Percentiles rank a stretch among this genome's conserved stretches.
phyloP scores from a whole-genome alignment of 2,888 invertebrate species.

The Aphidoletes aphidimyza region DNA sequence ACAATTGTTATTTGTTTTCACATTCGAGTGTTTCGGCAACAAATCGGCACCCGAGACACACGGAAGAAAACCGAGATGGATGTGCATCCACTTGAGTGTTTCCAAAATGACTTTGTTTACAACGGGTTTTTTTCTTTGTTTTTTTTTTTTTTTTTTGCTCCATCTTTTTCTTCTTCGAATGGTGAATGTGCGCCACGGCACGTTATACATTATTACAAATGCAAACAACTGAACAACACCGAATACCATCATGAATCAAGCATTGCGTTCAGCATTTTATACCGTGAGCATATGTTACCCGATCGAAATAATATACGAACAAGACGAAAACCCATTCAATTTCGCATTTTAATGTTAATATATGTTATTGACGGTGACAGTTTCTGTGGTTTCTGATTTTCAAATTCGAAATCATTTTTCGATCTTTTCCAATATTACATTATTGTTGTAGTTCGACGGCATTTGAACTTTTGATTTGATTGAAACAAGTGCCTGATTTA shows the following conservation, averaged over 20 bases:
- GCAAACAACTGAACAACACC: no score
- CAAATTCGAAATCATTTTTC: no score
- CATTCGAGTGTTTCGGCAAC: no score
- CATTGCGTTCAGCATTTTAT: no score
- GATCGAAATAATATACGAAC: not conserved
- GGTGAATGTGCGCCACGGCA: no score
- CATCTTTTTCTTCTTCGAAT: no score
- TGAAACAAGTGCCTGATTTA: no score
- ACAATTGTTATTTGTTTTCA: not conserved
- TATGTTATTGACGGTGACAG: not conserved
- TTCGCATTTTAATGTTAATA: not conserved
- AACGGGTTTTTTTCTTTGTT: not conserved
- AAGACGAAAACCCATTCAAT: constrained; percentile 4
- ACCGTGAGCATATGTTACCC: constrained; percentile 8
- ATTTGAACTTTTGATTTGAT: no score
- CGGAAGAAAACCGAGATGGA: not conserved
- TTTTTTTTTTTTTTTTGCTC: no score
- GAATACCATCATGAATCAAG: not conserved
- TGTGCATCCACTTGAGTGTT: not conserved
- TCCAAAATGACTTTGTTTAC: constrained; percentile 24
- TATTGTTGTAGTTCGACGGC: no score
- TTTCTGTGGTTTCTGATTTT: not conserved
- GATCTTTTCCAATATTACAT: no score
- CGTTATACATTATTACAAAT: no score
- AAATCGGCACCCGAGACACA: not conserved